A percentile compares a stretch with the other conserved stretches of the same genome.
Conservation (phyloP, 2,888 invertebrate species). For the Plagiodera versicolora region DNA sequence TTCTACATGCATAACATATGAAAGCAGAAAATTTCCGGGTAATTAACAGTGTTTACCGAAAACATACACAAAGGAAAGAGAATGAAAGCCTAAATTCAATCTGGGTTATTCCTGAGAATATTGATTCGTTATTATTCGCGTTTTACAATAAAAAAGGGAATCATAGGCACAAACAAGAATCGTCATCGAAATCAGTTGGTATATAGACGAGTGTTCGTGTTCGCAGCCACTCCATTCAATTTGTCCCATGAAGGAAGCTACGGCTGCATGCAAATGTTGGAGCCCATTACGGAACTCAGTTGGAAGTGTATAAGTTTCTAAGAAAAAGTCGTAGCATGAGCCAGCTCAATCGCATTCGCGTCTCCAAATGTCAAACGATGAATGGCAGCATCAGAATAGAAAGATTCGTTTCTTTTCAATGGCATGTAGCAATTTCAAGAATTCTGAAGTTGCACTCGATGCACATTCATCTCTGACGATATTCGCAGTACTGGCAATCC, state of each 20-base stretch:
- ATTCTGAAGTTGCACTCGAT: not conserved
- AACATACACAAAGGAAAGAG: no score
- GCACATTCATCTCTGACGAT: not conserved
- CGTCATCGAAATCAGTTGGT: no score
- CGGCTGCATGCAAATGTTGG: slow-evolving; percentile 26
- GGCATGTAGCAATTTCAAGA: not conserved
- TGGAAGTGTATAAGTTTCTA: slow-evolving; percentile 23
- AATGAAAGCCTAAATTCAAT: no score
- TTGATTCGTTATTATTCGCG: no score
- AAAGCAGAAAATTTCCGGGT: no score
- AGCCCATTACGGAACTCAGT: slow-evolving; percentile 22
- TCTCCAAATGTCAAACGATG: slow-evolving; percentile 1
- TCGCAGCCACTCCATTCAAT: slow-evolving; percentile 17
- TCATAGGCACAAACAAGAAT: no score
- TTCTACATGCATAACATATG: no score
- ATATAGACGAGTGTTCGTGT: not conserved
- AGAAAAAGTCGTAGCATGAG: slow-evolving; percentile 16
- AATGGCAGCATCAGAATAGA: not conserved
- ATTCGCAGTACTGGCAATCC: no score
- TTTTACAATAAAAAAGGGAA: no score
- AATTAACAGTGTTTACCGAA: no score
- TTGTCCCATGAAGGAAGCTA: slow-evolving; percentile 18
- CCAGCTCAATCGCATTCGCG: not conserved
- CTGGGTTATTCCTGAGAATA: no score
- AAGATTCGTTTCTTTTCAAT: not conserved